phyloP scores from a whole-genome alignment of 2,113 vertebrate species.

The Hirundichthys speculiger region DNA sequence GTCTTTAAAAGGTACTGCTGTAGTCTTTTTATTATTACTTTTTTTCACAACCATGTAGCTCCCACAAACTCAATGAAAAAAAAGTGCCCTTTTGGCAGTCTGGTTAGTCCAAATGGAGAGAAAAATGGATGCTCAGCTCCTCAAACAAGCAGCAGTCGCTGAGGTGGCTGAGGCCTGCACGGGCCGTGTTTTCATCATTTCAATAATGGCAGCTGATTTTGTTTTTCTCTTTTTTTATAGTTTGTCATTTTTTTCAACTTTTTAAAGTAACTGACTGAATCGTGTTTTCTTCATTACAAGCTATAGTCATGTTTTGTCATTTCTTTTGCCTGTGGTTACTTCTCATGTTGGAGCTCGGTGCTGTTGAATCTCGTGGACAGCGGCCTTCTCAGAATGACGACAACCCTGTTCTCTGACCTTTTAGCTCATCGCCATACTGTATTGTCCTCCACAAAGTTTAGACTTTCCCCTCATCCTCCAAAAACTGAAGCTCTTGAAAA shows the following conservation, averaged over 20 bases:
- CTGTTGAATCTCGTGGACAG: constrained; percentile 28
- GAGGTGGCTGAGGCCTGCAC: constrained; percentile 64
- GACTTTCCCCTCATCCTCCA: constrained; percentile 27
- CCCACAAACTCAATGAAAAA: constrained; percentile 46
- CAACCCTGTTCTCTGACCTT: constrained; percentile 12
- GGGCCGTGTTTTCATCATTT: constrained; percentile 78
- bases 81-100: constrained; percentile 38
- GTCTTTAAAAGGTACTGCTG: constrained; percentile 78
- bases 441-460: constrained; percentile 18
- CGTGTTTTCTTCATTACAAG: constrained; percentile 67
- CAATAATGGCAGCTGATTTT: constrained; percentile 83
- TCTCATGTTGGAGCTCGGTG: constrained; percentile 20
- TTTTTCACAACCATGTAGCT: constrained; percentile 63
- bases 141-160: constrained; percentile 37
- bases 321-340: constrained; percentile 57
- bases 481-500: constrained; percentile 58
- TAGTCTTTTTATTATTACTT: constrained; percentile 50
- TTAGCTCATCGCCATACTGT: constrained; percentile 8
- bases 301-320: constrained; percentile 58
- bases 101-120: constrained; percentile 55
- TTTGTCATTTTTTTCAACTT: constrained; percentile 57
- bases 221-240: constrained; percentile 43
- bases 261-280: constrained; percentile 81
- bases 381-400: constrained; percentile 25
- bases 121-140: constrained; percentile 46